Evolutionary conservation across 2,113 vertebrate genomes (phyloP).

Genomic region (Platichthys stellatus): DNA sequence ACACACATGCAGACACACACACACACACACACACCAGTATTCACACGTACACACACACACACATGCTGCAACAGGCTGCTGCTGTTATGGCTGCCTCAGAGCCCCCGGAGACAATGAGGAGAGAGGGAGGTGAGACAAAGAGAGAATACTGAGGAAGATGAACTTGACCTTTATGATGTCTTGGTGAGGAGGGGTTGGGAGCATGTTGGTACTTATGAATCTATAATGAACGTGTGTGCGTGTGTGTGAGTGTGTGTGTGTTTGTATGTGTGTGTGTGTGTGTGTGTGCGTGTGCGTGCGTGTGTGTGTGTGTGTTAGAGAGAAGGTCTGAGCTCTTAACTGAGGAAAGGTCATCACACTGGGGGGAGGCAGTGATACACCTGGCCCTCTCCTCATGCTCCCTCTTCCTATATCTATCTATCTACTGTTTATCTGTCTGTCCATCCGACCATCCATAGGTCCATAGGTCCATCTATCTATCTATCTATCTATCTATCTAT

Average conservation of each 20-base stretch:
- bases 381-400: conserved; percentile 25
- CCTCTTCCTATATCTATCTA: conserved; percentile 29
- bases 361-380: conserved; percentile 60
- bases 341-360: conserved; percentile 75
- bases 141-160: conserved; percentile 75
- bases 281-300: conserved; percentile 32
- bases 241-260: conserved; percentile 37
- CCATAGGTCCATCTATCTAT: conserved; percentile 2
- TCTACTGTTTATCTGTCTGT: neutral
- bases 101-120: conserved; percentile 71
- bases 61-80: conserved; percentile 50
- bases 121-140: conserved; percentile 54
- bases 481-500: conserved; percentile 5
- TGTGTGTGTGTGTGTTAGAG: conserved; percentile 19
- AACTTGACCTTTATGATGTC: conserved; percentile 82
- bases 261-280: conserved; percentile 35
- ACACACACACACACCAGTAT: too few species aligned
- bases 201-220: conserved; percentile 78
- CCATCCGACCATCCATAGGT: conserved; percentile 8
- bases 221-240: conserved; percentile 68
- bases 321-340: conserved; percentile 44
- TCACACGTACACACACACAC: neutral
- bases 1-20: conserved; percentile 6
- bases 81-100: conserved; percentile 60
- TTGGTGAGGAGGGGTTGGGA: conserved; percentile 77